phyloP scores from a whole-genome alignment of 2,797 vertebrate species.

The Dipus sagitta region DNA sequence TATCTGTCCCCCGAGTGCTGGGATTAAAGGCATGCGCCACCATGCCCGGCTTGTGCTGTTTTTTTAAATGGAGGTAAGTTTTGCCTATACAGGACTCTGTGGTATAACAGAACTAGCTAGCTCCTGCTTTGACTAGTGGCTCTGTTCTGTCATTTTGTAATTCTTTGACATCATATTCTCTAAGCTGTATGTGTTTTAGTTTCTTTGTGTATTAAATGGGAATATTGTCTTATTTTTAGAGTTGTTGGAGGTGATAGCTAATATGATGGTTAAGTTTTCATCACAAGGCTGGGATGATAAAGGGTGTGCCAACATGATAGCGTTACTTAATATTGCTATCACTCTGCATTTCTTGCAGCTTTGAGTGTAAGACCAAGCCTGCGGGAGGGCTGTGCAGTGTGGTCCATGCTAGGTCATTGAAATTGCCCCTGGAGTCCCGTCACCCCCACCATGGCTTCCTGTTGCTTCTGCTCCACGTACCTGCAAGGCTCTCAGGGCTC shows the following conservation, averaged over 20 bases:
- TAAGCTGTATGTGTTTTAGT: conserved; percentile 10
- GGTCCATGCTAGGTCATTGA: conserved; percentile 50
- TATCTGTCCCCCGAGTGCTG: too few relatives aligned
- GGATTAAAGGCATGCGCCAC: too few relatives aligned
- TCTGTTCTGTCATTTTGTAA: conserved; percentile 33
- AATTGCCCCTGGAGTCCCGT: conserved; percentile 42
- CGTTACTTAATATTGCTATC: not conserved
- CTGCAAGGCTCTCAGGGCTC: conserved; percentile 34
- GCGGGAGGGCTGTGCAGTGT: not conserved
- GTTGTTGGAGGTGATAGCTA: conserved; percentile 22
- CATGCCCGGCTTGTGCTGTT: too few relatives aligned
- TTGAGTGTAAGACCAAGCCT: not conserved
- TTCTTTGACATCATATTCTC: conserved; percentile 25
- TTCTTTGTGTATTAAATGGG: conserved; percentile 1
- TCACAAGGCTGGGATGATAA: not conserved
- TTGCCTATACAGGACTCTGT: not conserved
- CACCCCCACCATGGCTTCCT: conserved; percentile 58
- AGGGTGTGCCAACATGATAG: conserved; percentile 34
- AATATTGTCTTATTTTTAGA: not conserved
- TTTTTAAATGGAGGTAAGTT: not conserved
- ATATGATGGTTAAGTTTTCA: conserved; percentile 22
- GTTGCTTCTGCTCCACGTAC: conserved; percentile 33
- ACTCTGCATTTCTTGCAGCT: not conserved
- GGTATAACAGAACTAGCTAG: not conserved
- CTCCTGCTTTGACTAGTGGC: not conserved